Evolutionary conservation across 2,113 vertebrate species (phyloP).

Genomic region (Oxyruncus cristatus): DNA sequence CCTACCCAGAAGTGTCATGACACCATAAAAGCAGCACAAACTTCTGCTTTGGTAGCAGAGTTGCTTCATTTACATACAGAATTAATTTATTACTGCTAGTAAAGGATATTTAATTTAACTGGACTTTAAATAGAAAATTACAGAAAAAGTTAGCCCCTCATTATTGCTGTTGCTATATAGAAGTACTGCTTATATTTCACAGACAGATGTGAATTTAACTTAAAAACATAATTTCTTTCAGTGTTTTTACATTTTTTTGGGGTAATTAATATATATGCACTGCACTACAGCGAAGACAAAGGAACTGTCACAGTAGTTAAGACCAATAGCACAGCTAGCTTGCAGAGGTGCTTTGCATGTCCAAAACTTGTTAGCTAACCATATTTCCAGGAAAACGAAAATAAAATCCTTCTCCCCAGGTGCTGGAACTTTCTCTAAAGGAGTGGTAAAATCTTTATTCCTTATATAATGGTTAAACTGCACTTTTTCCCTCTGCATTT

Average conservation of each 20-base stretch:
- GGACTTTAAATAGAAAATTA: not conserved
- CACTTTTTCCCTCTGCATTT: not conserved
- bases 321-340: not conserved
- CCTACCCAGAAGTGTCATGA: not conserved
- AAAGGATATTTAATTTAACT: not conserved
- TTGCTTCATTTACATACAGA: not conserved
- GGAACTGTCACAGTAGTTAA: not conserved
- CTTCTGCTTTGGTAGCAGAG: not conserved
- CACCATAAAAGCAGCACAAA: not conserved
- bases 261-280: not conserved
- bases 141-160: not conserved
- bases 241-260: not conserved
- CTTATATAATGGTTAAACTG: not conserved
- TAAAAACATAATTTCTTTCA: not conserved
- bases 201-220: not conserved
- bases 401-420: not conserved
- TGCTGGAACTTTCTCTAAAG: not conserved
- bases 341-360: not conserved
- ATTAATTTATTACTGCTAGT: not conserved
- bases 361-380: not conserved
- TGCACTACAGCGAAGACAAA: not conserved
- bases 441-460: not conserved
- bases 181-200: not conserved
- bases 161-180: not conserved
- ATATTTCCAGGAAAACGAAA: not conserved